These are phyloP conservation scores for Cheilosia scutellata DNA, from an alignment of 2,888 invertebrate genomes.

Conservation along the genomic window DNA sequence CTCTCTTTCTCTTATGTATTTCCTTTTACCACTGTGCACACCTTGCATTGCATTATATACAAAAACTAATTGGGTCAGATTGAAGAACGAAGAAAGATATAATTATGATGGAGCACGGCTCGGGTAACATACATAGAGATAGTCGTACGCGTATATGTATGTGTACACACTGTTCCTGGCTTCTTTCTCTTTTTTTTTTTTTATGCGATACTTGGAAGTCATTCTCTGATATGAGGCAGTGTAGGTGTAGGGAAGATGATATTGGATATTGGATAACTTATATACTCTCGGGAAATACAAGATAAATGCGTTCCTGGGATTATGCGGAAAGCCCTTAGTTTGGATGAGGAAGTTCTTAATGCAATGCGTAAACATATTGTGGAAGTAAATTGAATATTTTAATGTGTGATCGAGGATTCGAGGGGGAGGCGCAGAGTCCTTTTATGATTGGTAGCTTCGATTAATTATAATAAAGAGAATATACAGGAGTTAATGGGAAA, in stretches of 20 bases:
- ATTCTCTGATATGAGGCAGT: conserved; percentile 18
- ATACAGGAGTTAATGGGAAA: conserved; percentile 40
- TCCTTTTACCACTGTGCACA: not conserved
- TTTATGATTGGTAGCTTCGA: conserved; percentile 1
- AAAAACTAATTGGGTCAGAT: conserved; percentile 55
- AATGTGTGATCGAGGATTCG: not conserved
- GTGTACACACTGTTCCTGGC: not conserved
- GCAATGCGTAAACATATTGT: conserved; percentile 40
- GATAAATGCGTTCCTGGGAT: conserved; percentile 58
- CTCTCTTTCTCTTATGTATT: not conserved
- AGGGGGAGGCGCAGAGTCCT: too few relatives aligned
- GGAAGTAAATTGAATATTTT: conserved; percentile 43
- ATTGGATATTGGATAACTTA: conserved; percentile 39
- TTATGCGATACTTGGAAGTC: not conserved
- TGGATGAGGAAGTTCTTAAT: conserved; percentile 16
- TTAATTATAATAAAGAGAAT: conserved; percentile 34
- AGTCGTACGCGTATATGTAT: not conserved
- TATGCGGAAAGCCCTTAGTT: conserved; percentile 17
- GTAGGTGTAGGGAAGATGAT: conserved; percentile 21
- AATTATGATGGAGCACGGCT: conserved; percentile 45
- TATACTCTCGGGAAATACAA: conserved; percentile 55
- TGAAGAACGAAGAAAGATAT: conserved; percentile 27
- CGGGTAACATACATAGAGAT: conserved; percentile 2
- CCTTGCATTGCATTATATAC: not conserved
- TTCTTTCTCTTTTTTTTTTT: not conserved